Conservation (phyloP, 2,113 vertebrate species). For the Manacus vitellinus region DNA sequence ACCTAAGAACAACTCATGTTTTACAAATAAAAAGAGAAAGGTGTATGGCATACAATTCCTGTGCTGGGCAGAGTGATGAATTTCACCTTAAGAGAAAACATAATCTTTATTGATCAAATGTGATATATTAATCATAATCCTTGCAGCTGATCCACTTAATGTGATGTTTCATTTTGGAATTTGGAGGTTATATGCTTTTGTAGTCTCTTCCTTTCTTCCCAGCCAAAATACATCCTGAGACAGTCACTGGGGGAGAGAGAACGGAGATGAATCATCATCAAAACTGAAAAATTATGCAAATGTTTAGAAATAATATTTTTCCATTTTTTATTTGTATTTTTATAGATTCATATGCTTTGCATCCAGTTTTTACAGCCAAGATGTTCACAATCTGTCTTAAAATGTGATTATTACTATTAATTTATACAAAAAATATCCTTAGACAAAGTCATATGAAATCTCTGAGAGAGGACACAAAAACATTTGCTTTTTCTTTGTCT, state of each 20-base stretch:
- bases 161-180: neutral
- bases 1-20: neutral
- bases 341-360: neutral
- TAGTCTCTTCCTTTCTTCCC: neutral
- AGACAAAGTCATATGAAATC: neutral
- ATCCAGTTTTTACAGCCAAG: neutral
- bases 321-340: neutral
- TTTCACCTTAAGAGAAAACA: neutral
- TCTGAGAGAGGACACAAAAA: neutral
- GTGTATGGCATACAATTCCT: neutral
- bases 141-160: neutral
- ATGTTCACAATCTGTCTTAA: neutral
- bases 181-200: neutral
- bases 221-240: neutral
- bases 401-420: neutral
- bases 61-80: neutral
- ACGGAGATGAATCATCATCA: neutral
- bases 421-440: neutral
- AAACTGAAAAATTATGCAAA: neutral
- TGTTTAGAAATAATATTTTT: neutral
- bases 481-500: neutral
- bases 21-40: neutral
- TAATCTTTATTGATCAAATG: neutral
- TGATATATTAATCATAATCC: neutral
- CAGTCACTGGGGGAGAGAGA: neutral